phyloP scores from a whole-genome alignment of 2,113 vertebrate species.

The Caretta caretta region DNA sequence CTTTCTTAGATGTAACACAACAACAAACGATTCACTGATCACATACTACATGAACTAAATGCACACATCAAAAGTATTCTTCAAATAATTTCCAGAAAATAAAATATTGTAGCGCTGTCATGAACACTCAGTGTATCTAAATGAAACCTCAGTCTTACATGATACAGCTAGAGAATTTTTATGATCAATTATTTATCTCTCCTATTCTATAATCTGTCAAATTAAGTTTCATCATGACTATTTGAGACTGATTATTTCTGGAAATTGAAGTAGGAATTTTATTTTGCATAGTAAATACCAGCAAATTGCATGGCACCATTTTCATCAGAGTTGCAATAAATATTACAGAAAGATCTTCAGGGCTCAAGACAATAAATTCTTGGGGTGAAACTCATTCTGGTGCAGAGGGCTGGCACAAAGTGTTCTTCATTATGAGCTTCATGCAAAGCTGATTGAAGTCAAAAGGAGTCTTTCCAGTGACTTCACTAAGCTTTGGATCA shows the following conservation, averaged over 20 bases:
- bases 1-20: not conserved
- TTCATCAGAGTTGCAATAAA: not conserved
- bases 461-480: not conserved
- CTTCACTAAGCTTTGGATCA: not conserved
- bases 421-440: not conserved
- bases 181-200: constrained; percentile 82
- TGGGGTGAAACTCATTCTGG: not conserved
- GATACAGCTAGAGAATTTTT: constrained; percentile 64
- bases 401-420: not conserved
- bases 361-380: not conserved
- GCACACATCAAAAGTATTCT: constrained; percentile 18
- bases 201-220: constrained; percentile 73
- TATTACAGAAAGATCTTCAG: not conserved
- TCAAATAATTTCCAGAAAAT: constrained; percentile 56
- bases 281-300: not conserved
- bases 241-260: constrained; percentile 17
- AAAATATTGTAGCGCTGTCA: constrained; percentile 60
- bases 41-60: not conserved
- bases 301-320: not conserved
- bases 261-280: not conserved
- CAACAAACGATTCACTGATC: not conserved
- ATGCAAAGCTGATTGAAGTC: not conserved
- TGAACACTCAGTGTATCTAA: constrained; percentile 60
- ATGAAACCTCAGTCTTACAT: constrained; percentile 78
- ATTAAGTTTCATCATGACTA: constrained; percentile 66